These are phyloP conservation scores for Tachystola acroxantha DNA, from an alignment of 2,888 invertebrate species.

Conservation along the genomic window DNA sequence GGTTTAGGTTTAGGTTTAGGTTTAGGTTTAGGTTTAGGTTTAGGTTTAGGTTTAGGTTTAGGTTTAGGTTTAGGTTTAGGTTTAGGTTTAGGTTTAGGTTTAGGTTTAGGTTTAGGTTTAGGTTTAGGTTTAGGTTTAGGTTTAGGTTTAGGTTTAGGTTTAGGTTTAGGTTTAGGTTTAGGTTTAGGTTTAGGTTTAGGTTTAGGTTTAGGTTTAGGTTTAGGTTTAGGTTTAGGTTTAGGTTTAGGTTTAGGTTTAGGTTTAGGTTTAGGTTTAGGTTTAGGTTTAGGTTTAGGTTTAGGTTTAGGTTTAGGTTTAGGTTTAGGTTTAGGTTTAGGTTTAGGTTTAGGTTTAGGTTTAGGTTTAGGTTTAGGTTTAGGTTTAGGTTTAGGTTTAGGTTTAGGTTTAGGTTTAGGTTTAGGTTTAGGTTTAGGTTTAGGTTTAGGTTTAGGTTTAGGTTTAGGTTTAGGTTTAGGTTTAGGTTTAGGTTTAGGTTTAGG, in stretches of 20 bases:
- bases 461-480: too few relatives aligned
- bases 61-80: conserved; percentile 20
- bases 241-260: conserved; percentile 17
- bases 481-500: too few relatives aligned
- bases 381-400: conserved; percentile 15
- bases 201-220: conserved; percentile 14
- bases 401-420: too few relatives aligned
- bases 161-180: conserved; percentile 17
- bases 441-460: too few relatives aligned
- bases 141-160: conserved; percentile 16
- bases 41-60: conserved; percentile 20
- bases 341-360: conserved; percentile 18
- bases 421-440: too few relatives aligned
- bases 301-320: conserved; percentile 17
- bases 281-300: conserved; percentile 17
- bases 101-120: conserved; percentile 17
- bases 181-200: conserved; percentile 18
- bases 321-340: conserved; percentile 17
- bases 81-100: conserved; percentile 19
- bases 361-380: conserved; percentile 18
- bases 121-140: conserved; percentile 17
- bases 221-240: conserved; percentile 17
- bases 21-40: conserved; percentile 18
- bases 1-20: conserved; percentile 19
- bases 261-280: conserved; percentile 17